Evolutionary conservation across 1,140 invertebrate species (phyloP).

Genomic region (Drosophila bipectinata): DNA sequence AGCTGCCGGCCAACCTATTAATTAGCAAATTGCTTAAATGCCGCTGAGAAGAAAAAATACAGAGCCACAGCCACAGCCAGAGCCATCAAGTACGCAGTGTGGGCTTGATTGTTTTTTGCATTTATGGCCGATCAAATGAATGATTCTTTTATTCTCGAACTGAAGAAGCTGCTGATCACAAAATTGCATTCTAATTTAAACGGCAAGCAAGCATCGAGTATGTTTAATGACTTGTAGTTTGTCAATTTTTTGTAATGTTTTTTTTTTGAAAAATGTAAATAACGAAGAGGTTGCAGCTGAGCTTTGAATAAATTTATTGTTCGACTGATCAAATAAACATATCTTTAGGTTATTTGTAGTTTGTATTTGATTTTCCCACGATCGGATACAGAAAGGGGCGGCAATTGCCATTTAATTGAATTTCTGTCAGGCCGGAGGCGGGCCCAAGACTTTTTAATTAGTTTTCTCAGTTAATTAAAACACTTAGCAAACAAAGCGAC

Average conservation of each 20-base stretch:
- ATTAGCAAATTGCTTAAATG: slow-evolving; percentile 30
- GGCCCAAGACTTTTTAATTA: slow-evolving; percentile 56
- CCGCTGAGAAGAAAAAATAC: background rate
- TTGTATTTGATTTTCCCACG: slow-evolving; percentile 50
- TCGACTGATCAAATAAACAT: background rate
- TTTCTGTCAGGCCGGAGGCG: slow-evolving; percentile 29
- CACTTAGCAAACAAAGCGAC: slow-evolving; percentile 18
- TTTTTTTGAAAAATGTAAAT: background rate
- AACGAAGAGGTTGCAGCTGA: slow-evolving; percentile 1
- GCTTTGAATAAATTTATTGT: background rate
- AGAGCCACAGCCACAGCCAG: background rate
- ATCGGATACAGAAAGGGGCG: slow-evolving; percentile 26
- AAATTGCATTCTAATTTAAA: background rate
- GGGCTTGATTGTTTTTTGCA: background rate
- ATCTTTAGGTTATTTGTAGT: background rate
- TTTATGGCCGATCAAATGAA: background rate
- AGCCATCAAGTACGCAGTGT: slow-evolving; percentile 34
- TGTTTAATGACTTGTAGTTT: too few species aligned
- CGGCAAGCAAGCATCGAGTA: too few species aligned
- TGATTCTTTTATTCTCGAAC: background rate
- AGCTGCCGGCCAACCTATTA: slow-evolving; percentile 28
- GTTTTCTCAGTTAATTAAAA: slow-evolving; percentile 66
- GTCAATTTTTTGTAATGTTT: background rate
- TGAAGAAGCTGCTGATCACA: background rate
- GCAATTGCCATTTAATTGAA: slow-evolving; percentile 52